Evolutionary conservation across 2,113 vertebrate genomes (phyloP).

Genomic region (Engystomops pustulosus): DNA sequence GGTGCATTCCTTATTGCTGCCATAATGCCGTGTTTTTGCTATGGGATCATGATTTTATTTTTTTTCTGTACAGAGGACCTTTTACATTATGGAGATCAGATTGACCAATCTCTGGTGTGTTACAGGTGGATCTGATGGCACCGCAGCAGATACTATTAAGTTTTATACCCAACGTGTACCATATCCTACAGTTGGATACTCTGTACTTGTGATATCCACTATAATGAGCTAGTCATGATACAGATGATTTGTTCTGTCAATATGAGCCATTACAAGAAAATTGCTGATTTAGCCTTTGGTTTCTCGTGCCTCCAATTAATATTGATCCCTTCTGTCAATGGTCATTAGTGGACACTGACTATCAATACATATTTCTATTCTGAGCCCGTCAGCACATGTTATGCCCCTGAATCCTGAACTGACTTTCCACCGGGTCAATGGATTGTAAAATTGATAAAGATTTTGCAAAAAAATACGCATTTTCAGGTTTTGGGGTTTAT

Average conservation of each 20-base stretch:
- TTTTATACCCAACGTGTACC: too few species aligned
- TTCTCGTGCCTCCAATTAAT: neutral
- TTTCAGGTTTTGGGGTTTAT: too few species aligned
- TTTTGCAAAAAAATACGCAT: neutral
- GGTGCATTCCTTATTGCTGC: too few species aligned
- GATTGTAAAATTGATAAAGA: neutral
- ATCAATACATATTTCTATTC: slow-evolving; percentile 9
- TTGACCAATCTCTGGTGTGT: too few species aligned
- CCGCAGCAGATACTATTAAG: too few species aligned
- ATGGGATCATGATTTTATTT: too few species aligned
- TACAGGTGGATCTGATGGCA: too few species aligned
- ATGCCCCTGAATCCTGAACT: neutral
- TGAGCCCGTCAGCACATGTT: neutral
- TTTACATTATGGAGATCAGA: too few species aligned
- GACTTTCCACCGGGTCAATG: neutral
- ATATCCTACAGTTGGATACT: too few species aligned
- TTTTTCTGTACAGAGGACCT: too few species aligned
- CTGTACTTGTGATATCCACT: too few species aligned
- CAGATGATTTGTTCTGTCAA: neutral
- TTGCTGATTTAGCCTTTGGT: neutral
- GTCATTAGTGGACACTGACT: neutral
- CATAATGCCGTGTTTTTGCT: too few species aligned
- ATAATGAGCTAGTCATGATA: neutral
- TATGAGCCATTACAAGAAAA: neutral
- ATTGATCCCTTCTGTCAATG: neutral